phyloP scores from a whole-genome alignment of 2,888 invertebrate species.

The Lepidochitona cinerea region DNA sequence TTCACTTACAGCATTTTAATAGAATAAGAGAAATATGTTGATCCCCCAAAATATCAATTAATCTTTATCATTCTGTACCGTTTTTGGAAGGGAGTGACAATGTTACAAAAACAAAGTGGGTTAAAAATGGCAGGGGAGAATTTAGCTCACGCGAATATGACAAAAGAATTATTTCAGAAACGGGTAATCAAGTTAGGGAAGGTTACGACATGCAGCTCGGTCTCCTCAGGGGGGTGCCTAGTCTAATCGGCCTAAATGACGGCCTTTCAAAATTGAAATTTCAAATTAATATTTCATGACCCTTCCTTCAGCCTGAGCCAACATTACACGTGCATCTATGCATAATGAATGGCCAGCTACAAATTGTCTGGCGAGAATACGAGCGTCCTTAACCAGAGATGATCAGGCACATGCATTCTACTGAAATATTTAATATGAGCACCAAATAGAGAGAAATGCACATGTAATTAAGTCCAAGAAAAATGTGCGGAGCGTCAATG shows the following conservation, averaged over 20 bases:
- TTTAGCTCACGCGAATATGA: neutral
- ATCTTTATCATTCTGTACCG: no score
- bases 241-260: neutral
- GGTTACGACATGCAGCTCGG: neutral
- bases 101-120: neutral
- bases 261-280: constrained; percentile 7
- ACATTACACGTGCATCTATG: constrained; percentile 6
- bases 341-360: neutral
- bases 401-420: neutral
- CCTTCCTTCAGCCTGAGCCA: neutral
- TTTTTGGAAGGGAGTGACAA: no score
- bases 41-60: neutral
- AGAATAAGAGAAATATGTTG: neutral
- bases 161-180: neutral
- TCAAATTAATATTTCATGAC: constrained; percentile 9
- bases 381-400: neutral
- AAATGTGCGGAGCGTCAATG: neutral
- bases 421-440: constrained; percentile 1
- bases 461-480: neutral
- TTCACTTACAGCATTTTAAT: neutral
- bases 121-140: neutral
- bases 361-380: neutral
- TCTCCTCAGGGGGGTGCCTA: neutral
- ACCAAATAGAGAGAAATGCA: constrained; percentile 2
- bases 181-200: neutral